These are phyloP conservation scores for Orthosia incerta DNA, from an alignment of 2,888 invertebrate genomes.

Conservation along the genomic window DNA sequence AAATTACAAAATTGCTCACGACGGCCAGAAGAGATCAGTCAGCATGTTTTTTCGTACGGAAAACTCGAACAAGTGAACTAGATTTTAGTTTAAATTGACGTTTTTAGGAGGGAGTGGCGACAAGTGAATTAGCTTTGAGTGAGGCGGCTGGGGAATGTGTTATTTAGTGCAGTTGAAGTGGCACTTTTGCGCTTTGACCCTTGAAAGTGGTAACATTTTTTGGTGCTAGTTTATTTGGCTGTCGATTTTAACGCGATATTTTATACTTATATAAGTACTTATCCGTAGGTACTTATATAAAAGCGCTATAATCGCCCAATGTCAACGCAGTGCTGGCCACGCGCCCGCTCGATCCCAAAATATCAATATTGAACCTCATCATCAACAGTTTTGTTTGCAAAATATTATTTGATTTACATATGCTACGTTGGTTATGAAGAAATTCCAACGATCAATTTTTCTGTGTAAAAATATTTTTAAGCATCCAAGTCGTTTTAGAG, in stretches of 20 bases:
- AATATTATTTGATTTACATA: too few species aligned
- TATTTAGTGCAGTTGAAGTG: conserved; percentile 35
- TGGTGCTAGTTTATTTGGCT: not conserved
- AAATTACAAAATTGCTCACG: conserved; percentile 62
- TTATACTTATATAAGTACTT: too few species aligned
- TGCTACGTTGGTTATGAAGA: too few species aligned
- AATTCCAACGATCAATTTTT: too few species aligned
- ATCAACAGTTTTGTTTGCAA: too few species aligned
- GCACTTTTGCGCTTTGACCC: conserved; percentile 12
- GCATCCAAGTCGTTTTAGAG: too few species aligned
- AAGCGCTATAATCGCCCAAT: too few species aligned
- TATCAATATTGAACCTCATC: too few species aligned
- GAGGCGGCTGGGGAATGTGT: conserved; percentile 21
- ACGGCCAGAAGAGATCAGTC: conserved; percentile 49
- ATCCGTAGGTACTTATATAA: too few species aligned
- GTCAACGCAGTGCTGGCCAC: too few species aligned
- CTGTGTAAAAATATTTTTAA: too few species aligned
- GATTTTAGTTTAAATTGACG: conserved; percentile 56
- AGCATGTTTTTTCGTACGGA: conserved; percentile 54
- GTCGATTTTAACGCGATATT: not conserved
- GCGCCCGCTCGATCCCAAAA: too few species aligned
- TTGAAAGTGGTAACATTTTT: conserved; percentile 19
- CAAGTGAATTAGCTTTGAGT: conserved; percentile 32
- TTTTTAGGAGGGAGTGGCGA: conserved; percentile 36
- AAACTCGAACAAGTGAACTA: conserved; percentile 58